Percentiles rank a stretch among this genome's conserved stretches.
Conservation (phyloP, 2,113 vertebrate genomes). For the Upupa epops region DNA sequence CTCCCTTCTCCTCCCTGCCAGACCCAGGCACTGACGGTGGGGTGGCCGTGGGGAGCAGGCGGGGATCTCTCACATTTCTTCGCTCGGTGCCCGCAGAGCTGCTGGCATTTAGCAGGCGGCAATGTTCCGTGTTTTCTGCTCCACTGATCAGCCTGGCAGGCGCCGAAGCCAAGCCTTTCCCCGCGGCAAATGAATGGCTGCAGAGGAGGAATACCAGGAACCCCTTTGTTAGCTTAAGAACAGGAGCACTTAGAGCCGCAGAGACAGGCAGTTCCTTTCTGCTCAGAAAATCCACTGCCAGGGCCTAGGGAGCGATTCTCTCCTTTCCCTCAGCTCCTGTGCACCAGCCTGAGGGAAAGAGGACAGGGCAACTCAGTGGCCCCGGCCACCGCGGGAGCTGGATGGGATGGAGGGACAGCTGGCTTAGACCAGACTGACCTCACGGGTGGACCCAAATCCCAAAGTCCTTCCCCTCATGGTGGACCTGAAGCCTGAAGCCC, state of each 20-base stretch:
- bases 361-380: neutral
- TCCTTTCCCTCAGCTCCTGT: neutral
- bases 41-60: neutral
- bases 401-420: neutral
- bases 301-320: neutral
- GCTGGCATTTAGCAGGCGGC: neutral
- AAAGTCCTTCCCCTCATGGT: neutral
- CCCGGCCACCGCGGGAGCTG: neutral
- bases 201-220: neutral
- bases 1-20: neutral
- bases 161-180: neutral
- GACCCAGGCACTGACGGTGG: rapidly evolving
- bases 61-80: neutral
- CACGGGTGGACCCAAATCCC: neutral
- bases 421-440: neutral
- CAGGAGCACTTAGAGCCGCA: neutral
- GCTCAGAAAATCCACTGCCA: neutral
- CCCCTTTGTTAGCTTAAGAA: conserved; percentile 14
- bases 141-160: conserved; percentile 22
- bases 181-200: neutral
- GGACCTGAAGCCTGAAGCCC: no score
- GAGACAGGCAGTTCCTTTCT: conserved; percentile 2
- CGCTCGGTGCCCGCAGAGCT: neutral
- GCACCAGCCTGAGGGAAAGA: neutral
- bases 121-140: neutral